A percentile compares a stretch with the other conserved stretches of the same genome.
These are phyloP conservation scores for Campoletis sonorensis DNA, from an alignment of 1,140 invertebrate genomes.

Conservation along the genomic window DNA sequence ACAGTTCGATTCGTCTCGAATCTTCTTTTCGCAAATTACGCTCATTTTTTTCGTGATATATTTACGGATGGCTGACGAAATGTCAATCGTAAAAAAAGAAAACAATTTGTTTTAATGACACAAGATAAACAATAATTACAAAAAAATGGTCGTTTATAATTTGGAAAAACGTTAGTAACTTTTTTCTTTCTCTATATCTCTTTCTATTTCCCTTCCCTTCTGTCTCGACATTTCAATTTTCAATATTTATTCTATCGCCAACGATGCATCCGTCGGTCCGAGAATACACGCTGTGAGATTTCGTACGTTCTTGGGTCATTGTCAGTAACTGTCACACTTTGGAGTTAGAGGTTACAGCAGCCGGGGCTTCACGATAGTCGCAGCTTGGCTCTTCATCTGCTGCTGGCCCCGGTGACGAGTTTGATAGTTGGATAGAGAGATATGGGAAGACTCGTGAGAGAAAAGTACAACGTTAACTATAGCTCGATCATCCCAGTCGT, in stretches of 20 bases:
- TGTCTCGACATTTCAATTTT: not conserved
- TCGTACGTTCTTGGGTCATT: conserved; percentile 1
- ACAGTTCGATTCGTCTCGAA: too few relatives aligned
- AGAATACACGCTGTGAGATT: not conserved
- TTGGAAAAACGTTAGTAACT: too few relatives aligned
- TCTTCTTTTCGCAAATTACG: too few relatives aligned
- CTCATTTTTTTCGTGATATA: too few relatives aligned
- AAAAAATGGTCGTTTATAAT: too few relatives aligned
- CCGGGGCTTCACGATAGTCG: not conserved
- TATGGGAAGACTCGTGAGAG: not conserved
- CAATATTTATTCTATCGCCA: not conserved
- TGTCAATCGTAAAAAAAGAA: too few relatives aligned
- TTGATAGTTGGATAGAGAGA: not conserved
- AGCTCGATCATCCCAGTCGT: not conserved
- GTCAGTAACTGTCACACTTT: not conserved
- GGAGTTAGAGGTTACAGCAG: not conserved
- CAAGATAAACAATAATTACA: too few relatives aligned
- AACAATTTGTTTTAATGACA: too few relatives aligned
- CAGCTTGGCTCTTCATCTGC: not conserved
- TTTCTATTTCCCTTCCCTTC: too few relatives aligned
- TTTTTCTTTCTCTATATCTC: too few relatives aligned
- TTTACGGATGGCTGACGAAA: too few relatives aligned
- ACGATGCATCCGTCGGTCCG: not conserved
- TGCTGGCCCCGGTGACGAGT: conserved; percentile 6
- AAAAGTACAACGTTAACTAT: not conserved